A percentile compares a stretch with the other conserved stretches of the same genome.
phyloP scores from a whole-genome alignment of 1,140 invertebrate genomes.

The Oryctes rhinoceros region DNA sequence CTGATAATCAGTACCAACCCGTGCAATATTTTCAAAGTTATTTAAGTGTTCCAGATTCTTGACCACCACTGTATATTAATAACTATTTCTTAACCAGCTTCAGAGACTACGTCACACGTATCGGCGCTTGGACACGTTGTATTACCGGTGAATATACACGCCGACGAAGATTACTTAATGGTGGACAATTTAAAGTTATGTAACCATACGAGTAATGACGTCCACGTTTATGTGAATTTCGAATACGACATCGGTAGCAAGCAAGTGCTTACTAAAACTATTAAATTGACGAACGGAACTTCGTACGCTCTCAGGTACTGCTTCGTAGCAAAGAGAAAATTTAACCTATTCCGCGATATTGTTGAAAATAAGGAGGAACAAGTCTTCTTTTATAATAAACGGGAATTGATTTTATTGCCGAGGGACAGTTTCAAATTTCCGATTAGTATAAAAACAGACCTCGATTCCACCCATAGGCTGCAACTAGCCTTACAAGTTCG shows the following conservation, averaged over 20 bases:
- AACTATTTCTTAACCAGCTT: background rate
- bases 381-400: slow-evolving; percentile 30
- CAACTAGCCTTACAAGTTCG: background rate
- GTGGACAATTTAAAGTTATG: background rate
- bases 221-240: slow-evolving; percentile 3
- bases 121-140: background rate
- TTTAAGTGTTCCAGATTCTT: too few relatives aligned
- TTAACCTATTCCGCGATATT: slow-evolving; percentile 24
- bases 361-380: background rate
- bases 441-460: slow-evolving; percentile 11
- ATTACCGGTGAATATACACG: background rate
- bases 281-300: background rate
- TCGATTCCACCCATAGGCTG: background rate
- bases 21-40: too few relatives aligned
- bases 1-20: too few relatives aligned
- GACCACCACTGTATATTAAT: too few relatives aligned
- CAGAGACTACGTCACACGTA: background rate
- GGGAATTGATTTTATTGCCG: background rate
- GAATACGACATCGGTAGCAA: background rate
- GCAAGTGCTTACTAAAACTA: background rate
- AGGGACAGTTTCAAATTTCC: background rate
- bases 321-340: slow-evolving; percentile 10
- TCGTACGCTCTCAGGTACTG: slow-evolving; percentile 7
- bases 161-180: background rate
- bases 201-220: background rate